These are phyloP conservation scores for Poeciliopsis presidionis DNA, from an alignment of 2,797 vertebrate species.

Conservation along the genomic window DNA sequence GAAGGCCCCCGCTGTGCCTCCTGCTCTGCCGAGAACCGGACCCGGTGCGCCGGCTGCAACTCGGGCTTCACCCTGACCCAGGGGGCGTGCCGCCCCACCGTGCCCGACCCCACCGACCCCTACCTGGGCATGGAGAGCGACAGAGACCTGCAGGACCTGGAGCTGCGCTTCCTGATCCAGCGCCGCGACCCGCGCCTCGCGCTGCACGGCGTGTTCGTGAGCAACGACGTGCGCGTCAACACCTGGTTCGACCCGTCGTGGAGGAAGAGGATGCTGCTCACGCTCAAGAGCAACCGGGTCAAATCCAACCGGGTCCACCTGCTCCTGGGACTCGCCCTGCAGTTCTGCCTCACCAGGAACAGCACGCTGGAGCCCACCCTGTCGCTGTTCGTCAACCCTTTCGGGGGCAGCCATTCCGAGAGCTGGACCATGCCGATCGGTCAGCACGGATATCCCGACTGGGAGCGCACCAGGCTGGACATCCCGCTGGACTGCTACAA, in stretches of 20 bases:
- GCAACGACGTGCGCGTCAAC: conserved; percentile 93
- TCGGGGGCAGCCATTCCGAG: conserved; percentile 97
- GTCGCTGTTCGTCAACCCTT: conserved; percentile 94
- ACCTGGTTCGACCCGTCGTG: conserved; percentile 97
- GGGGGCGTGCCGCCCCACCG: conserved; percentile 88
- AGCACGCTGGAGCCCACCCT: conserved; percentile 92
- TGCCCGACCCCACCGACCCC: conserved; percentile 93
- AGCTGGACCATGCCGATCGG: conserved; percentile 97
- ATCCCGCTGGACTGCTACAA: conserved; percentile 94
- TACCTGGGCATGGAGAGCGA: conserved; percentile 94
- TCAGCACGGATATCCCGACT: conserved; percentile 93
- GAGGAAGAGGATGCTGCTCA: conserved; percentile 95
- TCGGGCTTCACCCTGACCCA: conserved; percentile 89
- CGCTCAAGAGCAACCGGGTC: conserved; percentile 96
- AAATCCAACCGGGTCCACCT: conserved; percentile 94
- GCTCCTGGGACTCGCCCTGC: conserved; percentile 90
- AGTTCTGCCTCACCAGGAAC: conserved; percentile 95
- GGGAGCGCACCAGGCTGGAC: conserved; percentile 91
- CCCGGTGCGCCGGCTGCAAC: conserved; percentile 91
- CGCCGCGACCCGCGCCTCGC: conserved; percentile 86
- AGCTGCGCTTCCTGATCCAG: conserved; percentile 89
- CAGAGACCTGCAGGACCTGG: conserved; percentile 90
- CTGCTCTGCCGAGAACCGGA: conserved; percentile 90
- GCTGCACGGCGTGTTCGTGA: conserved; percentile 92
- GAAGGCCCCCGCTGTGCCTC: conserved; percentile 85